Evolutionary conservation across 2,113 vertebrate species (phyloP).

Genomic region (Proteles cristata): DNA sequence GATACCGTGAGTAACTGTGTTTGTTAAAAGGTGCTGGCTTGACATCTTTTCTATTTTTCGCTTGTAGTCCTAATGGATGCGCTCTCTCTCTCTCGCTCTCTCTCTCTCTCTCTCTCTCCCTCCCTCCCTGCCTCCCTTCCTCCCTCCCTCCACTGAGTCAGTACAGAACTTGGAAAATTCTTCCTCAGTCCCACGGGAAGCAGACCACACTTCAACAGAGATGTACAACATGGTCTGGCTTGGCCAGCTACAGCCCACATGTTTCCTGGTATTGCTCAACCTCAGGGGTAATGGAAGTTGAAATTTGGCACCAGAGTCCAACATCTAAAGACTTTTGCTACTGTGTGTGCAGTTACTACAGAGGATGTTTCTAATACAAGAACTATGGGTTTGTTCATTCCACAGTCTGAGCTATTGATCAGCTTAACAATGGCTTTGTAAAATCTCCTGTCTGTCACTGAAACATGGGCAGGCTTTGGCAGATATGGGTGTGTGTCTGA

Average conservation of each 20-base stretch:
- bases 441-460: neutral
- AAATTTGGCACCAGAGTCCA: conserved; percentile 55
- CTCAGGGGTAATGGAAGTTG: neutral
- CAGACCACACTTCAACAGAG: conserved; percentile 7
- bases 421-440: neutral
- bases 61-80: neutral
- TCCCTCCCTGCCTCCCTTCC: neutral
- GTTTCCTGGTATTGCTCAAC: conserved; percentile 62
- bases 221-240: neutral
- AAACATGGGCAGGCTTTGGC: neutral
- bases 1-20: neutral
- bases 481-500: conserved; percentile 38
- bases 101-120: neutral
- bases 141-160: neutral
- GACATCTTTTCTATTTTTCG: neutral
- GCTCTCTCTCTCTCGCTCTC: neutral
- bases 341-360: neutral
- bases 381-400: neutral
- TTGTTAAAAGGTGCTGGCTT: neutral
- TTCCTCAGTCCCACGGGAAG: conserved; percentile 7
- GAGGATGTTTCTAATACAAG: neutral
- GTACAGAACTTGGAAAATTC: conserved; percentile 4
- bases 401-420: conserved; percentile 15
- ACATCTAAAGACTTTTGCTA: conserved; percentile 61
- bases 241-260: conserved; percentile 15